Evolutionary conservation across 2,888 invertebrate species (phyloP), one percentile per base, ranked within the genome.

Genomic region (Caenorhabditis becei): DNA sequence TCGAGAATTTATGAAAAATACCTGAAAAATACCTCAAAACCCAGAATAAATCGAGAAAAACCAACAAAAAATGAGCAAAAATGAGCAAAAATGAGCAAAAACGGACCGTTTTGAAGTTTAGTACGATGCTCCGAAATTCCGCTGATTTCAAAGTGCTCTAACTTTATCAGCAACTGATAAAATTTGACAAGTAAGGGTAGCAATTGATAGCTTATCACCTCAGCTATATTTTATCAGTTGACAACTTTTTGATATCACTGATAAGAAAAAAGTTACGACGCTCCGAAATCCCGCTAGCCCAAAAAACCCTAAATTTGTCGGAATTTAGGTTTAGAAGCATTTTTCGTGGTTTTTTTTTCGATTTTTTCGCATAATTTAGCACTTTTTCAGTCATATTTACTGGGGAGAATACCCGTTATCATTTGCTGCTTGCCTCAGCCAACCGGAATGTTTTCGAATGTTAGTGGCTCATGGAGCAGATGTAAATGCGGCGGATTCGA

Each of bases 401-500:
- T 98, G 97, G 97, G 98, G 98, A 20, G 98, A 98, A 92, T 98
- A 97, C 92, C 97, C 98, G 0, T 92, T 98, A 47, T 95, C 95
- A 81, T 98, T 99, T 92, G 97, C 98, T 0, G 97, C 97, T 0
- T 97, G 97, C 89, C 93, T 97, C 5, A 96, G 96, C 0, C 97
- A 97, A 92, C 97, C 97, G 92, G 98, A 98, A 92, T 97, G 97
- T 91, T 97, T 97, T 90, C 94, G 98, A 0, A 93, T 99, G 90
- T 95, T 98, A 87, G 92, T 97, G 71, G 96, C 97, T 0, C 94
- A 96, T 90, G 97, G 97, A 16, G 97, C 97, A 0, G 94, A 97
- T 93, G 96, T 97, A 0, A 95, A 98, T 92, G 94, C 95, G 37
- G 96, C 96, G 92, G 98, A 98, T 91, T 96, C 96, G 0, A 98